These are phyloP conservation scores for Gobio gobio DNA, from an alignment of 2,113 vertebrate species.

Conservation along the genomic window DNA sequence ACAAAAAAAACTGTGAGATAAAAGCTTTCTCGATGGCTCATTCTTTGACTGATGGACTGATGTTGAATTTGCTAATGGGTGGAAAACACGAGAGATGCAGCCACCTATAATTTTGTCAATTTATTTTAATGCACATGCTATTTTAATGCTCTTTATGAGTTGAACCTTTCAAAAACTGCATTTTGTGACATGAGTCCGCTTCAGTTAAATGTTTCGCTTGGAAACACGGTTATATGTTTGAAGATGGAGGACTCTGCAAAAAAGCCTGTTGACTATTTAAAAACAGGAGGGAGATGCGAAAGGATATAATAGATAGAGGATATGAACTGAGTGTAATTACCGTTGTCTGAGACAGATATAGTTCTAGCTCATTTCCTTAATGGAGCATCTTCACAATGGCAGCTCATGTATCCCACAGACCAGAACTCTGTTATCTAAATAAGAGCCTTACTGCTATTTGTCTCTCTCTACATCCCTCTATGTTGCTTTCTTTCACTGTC, in stretches of 20 bases:
- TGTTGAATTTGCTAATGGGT: conserved; percentile 34
- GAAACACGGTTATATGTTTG: not conserved
- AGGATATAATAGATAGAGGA: conserved; percentile 17
- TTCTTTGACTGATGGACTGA: not conserved
- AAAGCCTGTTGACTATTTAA: conserved; percentile 38
- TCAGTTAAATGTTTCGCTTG: not conserved
- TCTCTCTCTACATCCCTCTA: conserved; percentile 23
- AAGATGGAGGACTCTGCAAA: conserved; percentile 1
- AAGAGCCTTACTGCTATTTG: conserved; percentile 4
- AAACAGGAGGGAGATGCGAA: conserved; percentile 15
- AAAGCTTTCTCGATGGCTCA: not conserved
- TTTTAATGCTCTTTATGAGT: conserved; percentile 23
- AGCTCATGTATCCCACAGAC: conserved; percentile 20
- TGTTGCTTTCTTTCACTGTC: conserved; percentile 58
- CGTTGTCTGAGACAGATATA: conserved; percentile 34
- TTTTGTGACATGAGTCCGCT: not conserved
- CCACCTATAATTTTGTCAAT: conserved; percentile 19
- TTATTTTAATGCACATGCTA: conserved; percentile 21
- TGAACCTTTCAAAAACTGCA: not conserved
- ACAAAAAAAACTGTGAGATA: not conserved
- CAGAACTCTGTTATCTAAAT: conserved; percentile 34
- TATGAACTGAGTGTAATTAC: conserved; percentile 29
- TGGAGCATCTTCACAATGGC: conserved; percentile 43
- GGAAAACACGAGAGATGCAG: not conserved
- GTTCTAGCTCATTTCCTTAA: conserved; percentile 41